phyloP scores from a whole-genome alignment of 2,797 vertebrate genomes.

The Kryptopterus vitreolus region DNA sequence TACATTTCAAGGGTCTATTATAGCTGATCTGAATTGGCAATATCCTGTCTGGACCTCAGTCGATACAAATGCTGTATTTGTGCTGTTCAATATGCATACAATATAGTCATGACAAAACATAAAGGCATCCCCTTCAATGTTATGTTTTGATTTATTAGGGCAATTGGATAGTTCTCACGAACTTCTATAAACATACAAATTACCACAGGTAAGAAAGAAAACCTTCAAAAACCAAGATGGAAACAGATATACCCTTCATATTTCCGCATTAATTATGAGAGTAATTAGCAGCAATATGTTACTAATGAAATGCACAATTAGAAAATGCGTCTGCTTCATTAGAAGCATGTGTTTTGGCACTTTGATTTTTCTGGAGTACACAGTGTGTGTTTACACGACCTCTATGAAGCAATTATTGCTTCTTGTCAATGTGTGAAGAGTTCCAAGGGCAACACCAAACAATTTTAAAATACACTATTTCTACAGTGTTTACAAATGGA shows the following conservation, averaged over 20 bases:
- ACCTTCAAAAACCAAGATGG: not conserved
- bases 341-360: not conserved
- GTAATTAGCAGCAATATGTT: too few species aligned
- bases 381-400: not conserved
- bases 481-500: not conserved
- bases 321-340: not conserved
- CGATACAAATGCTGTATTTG: not conserved
- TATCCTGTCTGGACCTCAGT: not conserved
- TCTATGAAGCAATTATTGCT: not conserved
- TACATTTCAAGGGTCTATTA: not conserved
- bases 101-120: not conserved
- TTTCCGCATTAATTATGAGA: too few species aligned
- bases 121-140: too few species aligned
- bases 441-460: too few species aligned
- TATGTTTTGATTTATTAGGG: not conserved
- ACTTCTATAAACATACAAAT: not conserved
- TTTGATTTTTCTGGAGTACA: not conserved
- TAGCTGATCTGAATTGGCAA: not conserved
- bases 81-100: too few species aligned
- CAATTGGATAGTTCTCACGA: not conserved
- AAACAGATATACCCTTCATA: too few species aligned
- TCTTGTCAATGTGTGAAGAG: not conserved
- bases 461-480: too few species aligned
- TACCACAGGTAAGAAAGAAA: not conserved
- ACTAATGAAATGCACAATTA: too few species aligned